Evolutionary conservation across 1,140 invertebrate genomes (phyloP), one percentile per base, ranked within the genome.

Genomic region (Lutraria rhynchaena): DNA sequence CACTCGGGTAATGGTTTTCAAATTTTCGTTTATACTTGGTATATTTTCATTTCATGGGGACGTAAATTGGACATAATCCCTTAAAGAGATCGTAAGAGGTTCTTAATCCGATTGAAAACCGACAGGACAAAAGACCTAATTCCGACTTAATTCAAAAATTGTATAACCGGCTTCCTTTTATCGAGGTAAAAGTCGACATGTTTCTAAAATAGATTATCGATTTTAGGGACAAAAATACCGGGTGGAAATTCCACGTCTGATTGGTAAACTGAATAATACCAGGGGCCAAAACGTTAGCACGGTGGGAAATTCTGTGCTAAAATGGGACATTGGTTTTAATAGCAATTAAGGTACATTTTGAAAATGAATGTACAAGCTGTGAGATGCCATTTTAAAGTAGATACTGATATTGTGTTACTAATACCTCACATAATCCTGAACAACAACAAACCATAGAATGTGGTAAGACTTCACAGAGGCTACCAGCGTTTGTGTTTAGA

Each of bases 1-100:
- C 76, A 49, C 15, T 31, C 1, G 19, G n/a, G 63, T 60, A 67
- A 80, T 80, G 22, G 57, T 80, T 77, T 80, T 58, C 61, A 3
- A 7, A 60, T 69, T 69, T 80, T 70, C 44, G 27, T 37, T 33
- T 4, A 41, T 22, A 55, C 49, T 27, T 70, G 53, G 76, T 80
- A 69, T 80, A 80, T 80, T 80, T 80, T 80, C 63, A 65, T 70
- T 80, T 67, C 61, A 70, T 51, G 33, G 46, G 49, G 13, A 46
- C 65, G 63, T 57, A 80, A 80, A 80, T 80, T 80, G 65, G 33
- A 67, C n/a, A 29, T 69, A 80, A 80, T 80, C 76, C 55, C 53
- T 29, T 58, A 80, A 67, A 67, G 63, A 70, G 76, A 58, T n/a
- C 37, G 44, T 31, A n/a, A 65, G 55, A 77, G 44, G 27, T 49